Evolutionary conservation across 2,888 invertebrate species (phyloP).

Genomic region (Busseola fusca): DNA sequence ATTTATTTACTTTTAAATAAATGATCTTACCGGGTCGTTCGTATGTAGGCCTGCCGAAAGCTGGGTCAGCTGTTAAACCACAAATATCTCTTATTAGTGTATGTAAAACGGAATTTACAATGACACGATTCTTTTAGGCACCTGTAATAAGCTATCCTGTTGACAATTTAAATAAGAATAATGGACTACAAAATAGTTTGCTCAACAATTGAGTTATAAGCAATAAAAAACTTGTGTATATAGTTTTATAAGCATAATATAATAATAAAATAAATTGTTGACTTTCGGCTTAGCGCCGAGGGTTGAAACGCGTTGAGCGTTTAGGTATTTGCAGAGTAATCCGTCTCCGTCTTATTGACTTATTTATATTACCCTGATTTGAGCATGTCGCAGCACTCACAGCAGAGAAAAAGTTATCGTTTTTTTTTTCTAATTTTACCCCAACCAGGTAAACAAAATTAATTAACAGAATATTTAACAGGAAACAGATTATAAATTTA

Average conservation of each 20-base stretch:
- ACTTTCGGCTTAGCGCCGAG: background rate
- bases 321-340: too few species aligned
- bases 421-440: background rate
- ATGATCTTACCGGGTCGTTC: constrained; percentile 21
- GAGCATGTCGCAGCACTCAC: too few species aligned
- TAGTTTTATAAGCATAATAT: too few species aligned
- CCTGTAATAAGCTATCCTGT: background rate
- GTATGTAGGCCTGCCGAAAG: constrained; percentile 33
- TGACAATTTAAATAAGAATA: background rate
- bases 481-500: too few species aligned
- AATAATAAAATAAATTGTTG: background rate
- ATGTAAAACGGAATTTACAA: background rate
- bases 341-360: too few species aligned
- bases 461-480: too few species aligned
- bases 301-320: background rate
- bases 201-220: background rate
- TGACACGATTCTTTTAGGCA: background rate
- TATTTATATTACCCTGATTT: too few species aligned
- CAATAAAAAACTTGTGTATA: background rate
- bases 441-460: too few species aligned
- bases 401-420: background rate
- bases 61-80: constrained; percentile 57
- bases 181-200: background rate
- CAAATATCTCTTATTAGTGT: constrained; percentile 4
- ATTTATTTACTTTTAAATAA: background rate